These are phyloP conservation scores for Metallyticus violacea DNA, from an alignment of 2,888 invertebrate species.

Conservation along the genomic window DNA sequence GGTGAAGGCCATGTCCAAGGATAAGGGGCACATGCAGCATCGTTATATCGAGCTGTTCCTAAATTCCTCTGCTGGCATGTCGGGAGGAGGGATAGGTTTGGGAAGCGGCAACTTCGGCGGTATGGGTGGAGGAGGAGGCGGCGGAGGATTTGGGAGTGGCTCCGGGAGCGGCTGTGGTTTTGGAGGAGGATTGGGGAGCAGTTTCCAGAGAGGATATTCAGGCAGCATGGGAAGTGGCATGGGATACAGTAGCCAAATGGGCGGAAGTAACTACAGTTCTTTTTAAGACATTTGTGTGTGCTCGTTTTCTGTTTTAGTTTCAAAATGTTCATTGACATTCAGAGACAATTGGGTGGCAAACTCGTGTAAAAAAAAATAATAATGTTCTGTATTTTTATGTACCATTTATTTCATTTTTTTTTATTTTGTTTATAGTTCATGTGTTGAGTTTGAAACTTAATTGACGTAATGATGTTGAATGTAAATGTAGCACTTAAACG, in stretches of 20 bases:
- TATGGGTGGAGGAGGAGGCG: constrained; percentile 19
- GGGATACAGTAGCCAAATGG: constrained; percentile 30
- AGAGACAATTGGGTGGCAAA: background rate
- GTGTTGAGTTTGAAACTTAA: background rate
- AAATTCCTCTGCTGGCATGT: constrained; percentile 60
- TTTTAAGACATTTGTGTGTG: constrained; percentile 13
- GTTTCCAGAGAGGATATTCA: constrained; percentile 28
- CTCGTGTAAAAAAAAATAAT: background rate
- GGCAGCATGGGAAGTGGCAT: constrained; percentile 27
- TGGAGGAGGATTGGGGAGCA: constrained; percentile 23
- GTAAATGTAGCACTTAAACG: background rate
- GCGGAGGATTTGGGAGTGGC: background rate
- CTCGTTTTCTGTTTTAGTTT: background rate
- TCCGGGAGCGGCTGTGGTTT: constrained; percentile 16
- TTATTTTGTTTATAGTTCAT: background rate
- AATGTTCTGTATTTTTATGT: background rate
- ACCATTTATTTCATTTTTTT: background rate
- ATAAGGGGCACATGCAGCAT: constrained; percentile 87
- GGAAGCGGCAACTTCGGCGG: constrained; percentile 36
- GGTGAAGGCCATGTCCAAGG: constrained; percentile 71
- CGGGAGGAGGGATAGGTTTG: constrained; percentile 32
- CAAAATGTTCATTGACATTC: background rate
- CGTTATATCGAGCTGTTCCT: constrained; percentile 94
- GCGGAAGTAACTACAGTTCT: constrained; percentile 29
- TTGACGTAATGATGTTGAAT: background rate